A percentile compares a stretch with the other conserved stretches of the same genome.
These are phyloP conservation scores for Thaumetopoea pityocampa DNA, from an alignment of 1,140 invertebrate genomes.

Conservation along the genomic window DNA sequence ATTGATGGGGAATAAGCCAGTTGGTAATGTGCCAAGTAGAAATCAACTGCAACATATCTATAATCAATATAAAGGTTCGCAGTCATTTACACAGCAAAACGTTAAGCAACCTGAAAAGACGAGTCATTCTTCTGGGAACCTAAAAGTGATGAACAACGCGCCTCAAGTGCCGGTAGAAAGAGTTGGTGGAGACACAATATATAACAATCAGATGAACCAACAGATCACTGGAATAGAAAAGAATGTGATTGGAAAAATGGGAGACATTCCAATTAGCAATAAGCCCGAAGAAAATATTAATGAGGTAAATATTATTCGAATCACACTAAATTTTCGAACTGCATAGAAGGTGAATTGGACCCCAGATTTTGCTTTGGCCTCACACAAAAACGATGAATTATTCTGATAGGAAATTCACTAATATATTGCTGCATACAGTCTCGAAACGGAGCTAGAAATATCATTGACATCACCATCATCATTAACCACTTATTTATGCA, in stretches of 20 bases:
- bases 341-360: not conserved
- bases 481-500: too few relatives aligned
- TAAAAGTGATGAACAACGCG: constrained; percentile 10
- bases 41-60: constrained; percentile 58
- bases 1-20: constrained; percentile 31
- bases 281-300: constrained; percentile 13
- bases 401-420: too few relatives aligned
- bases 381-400: not conserved
- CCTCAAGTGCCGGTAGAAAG: constrained; percentile 40
- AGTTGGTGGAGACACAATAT: constrained; percentile 44
- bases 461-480: too few relatives aligned
- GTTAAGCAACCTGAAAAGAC: constrained; percentile 24
- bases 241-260: constrained; percentile 27
- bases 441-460: too few relatives aligned
- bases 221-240: constrained; percentile 14
- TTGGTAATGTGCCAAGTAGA: constrained; percentile 38
- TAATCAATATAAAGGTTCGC: constrained; percentile 58
- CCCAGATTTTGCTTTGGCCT: not conserved
- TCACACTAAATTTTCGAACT: not conserved
- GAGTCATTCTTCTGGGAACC: constrained; percentile 37
- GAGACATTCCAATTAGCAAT: constrained; percentile 17
- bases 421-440: too few relatives aligned
- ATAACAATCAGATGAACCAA: constrained; percentile 27
- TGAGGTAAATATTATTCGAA: constrained; percentile 3
- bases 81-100: constrained; percentile 53